These are phyloP conservation scores for Ochlodes sylvanus DNA, from an alignment of 2,888 invertebrate species.

Conservation along the genomic window DNA sequence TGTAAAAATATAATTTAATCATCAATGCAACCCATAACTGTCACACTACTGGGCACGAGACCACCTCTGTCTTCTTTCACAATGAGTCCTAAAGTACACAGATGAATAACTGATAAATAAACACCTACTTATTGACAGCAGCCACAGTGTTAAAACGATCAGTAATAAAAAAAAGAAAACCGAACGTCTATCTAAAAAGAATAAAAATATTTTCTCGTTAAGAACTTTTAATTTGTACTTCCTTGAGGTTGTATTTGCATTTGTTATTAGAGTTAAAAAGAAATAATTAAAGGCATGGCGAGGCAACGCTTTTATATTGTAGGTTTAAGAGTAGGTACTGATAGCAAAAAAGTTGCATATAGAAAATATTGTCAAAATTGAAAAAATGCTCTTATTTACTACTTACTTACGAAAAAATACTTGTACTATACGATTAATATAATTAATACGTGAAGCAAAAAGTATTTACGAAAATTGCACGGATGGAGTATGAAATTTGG, in stretches of 20 bases:
- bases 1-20: too few relatives aligned
- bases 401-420: too few relatives aligned
- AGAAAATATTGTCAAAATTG: not conserved
- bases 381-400: too few relatives aligned
- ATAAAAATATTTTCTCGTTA: constrained; percentile 22
- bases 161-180: constrained; percentile 7
- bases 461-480: too few relatives aligned
- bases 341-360: constrained; percentile 47
- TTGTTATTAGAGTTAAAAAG: constrained; percentile 62
- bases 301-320: constrained; percentile 55
- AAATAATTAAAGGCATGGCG: constrained; percentile 62
- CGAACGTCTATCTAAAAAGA: constrained; percentile 9
- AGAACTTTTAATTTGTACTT: constrained; percentile 32
- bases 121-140: not conserved
- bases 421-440: too few relatives aligned
- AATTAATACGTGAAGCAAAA: too few relatives aligned
- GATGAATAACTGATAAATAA: too few relatives aligned
- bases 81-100: too few relatives aligned
- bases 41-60: too few relatives aligned
- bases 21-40: too few relatives aligned
- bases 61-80: too few relatives aligned
- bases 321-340: constrained; percentile 52
- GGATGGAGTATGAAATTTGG: too few relatives aligned
- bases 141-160: not conserved
- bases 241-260: constrained; percentile 61